Evolutionary conservation across 2,888 invertebrate species (phyloP), one percentile per base, ranked within the genome.

Genomic region (Strigamia crassipes): DNA sequence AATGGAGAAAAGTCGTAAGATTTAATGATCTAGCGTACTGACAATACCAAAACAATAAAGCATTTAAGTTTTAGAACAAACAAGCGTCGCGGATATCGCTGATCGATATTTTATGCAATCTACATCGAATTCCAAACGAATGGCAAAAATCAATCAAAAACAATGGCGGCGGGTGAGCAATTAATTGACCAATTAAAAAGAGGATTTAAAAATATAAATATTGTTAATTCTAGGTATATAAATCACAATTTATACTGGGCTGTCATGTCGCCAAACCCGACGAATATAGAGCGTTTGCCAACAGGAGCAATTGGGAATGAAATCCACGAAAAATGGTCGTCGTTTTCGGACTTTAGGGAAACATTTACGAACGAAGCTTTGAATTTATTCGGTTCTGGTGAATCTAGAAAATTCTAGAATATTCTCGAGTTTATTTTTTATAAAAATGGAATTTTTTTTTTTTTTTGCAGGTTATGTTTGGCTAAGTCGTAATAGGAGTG

Each of bases 201-300:
- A 0, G 9, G 38, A 38, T 38, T 38, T 4, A 38, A 27, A 38
- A 38, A n/a, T 23, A 78, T 2, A 78, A 23, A 23, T 27, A 78
- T n/a, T 23, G 5, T 78, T 9, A 13, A 3, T 78, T 78, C 78
- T 23, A 86, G 86, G 9, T 86, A 84, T 83, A 83, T 87, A 6
- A 87, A 87, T 83, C 87, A 87, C 80, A 85, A 85, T 56, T 81
- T 87, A 9, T 86, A 86, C 82, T 87, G 86, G 86, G 84, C 85
- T 12, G 82, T 84, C 13, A 84, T 87, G 83, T 85, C 86, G 15
- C 86, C 86, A 77, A 86, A 86, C 83, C 84, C 84, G 10, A 83
- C 83, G n/a, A 83, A 83, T 3, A 83, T 83, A 81, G 83, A 84
- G 15, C 82, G 86, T 78, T 12, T 81, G 12, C 86, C 86, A 27